Evolutionary conservation across 2,797 vertebrate species (phyloP), one percentile per base, ranked within the genome.

Genomic region (Typhlichthys eigenmanni): DNA sequence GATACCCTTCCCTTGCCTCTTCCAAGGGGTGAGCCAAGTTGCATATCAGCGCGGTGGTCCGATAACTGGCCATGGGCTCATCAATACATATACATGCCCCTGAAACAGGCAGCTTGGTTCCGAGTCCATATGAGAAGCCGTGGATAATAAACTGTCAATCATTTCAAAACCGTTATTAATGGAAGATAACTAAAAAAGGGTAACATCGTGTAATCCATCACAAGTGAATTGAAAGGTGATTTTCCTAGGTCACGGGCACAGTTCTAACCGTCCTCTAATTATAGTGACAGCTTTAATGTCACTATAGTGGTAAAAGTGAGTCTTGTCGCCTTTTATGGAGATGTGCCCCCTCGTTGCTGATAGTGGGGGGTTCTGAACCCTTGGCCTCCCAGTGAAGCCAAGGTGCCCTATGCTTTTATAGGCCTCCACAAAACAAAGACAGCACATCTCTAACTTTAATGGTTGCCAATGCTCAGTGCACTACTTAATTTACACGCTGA

Each of bases 371-470:
- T 64, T 51, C 29, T 56, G 64, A 60, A 54, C 62, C n/a, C 47
- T 47, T 3, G 60, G 60, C 58, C 13, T 67, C 64, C 62, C 58
- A 9, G 34, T 19, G 54, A 62, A 65, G 73, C 74, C 76, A 67
- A 74, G 70, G 77, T 82, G 78, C 70, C 69, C 75, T 69, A 62
- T 77, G 62, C 71, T 82, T 85, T 86, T 75, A 84, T 9, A 2
- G 80, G 56, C 5, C 0, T 71, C 70, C 62, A 69, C 72, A 62
- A 79, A 76, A 82, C 73, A 79, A 83, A 84, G 72, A 63, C 74
- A 32, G 76, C 72, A 70, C 74, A 38, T 66, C 65, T 60, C 72
- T 52, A 59, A 59, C 58, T 68, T 73, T 77, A 83, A 82, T 66
- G 56, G 72, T 69, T 60, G 61, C 38, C 53, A 74, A 68, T 17